A percentile compares a stretch with the other conserved stretches of the same genome.
These are phyloP conservation scores for Ceyx erithaca DNA, from an alignment of 2,797 vertebrate genomes.

Conservation along the genomic window DNA sequence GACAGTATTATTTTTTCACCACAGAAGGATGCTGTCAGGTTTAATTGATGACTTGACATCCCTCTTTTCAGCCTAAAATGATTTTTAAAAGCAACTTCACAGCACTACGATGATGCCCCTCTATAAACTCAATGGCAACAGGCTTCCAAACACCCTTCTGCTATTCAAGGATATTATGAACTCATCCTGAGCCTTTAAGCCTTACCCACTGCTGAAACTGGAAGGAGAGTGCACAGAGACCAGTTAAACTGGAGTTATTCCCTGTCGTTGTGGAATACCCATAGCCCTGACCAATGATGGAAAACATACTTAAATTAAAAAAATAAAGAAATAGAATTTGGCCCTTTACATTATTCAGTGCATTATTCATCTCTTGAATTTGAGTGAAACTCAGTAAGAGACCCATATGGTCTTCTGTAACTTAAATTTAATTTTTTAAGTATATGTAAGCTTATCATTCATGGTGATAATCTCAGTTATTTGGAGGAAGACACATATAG, in stretches of 20 bases:
- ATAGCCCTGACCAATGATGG: not conserved
- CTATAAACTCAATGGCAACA: not conserved
- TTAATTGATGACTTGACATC: slow-evolving; percentile 60
- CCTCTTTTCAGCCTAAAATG: slow-evolving; percentile 32
- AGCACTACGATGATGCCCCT: not conserved
- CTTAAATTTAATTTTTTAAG: not conserved
- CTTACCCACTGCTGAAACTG: not conserved
- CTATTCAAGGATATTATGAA: not conserved
- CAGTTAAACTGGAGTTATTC: not conserved
- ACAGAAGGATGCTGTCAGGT: slow-evolving; percentile 66
- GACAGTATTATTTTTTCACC: slow-evolving; percentile 50
- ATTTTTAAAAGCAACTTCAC: not conserved
- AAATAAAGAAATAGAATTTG: not conserved
- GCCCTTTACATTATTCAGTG: not conserved
- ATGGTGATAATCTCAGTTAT: not conserved
- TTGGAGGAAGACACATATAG: not conserved
- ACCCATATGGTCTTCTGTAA: not conserved
- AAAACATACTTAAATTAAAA: not conserved
- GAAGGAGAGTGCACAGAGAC: not conserved
- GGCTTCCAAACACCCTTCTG: not conserved
- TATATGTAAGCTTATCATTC: not conserved
- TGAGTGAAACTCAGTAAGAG: slow-evolving; percentile 5
- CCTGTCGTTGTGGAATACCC: not conserved
- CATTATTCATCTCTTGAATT: not conserved
- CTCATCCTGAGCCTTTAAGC: not conserved